These are phyloP conservation scores for Andrena minutula DNA, from an alignment of 2,888 invertebrate genomes.

Conservation along the genomic window DNA sequence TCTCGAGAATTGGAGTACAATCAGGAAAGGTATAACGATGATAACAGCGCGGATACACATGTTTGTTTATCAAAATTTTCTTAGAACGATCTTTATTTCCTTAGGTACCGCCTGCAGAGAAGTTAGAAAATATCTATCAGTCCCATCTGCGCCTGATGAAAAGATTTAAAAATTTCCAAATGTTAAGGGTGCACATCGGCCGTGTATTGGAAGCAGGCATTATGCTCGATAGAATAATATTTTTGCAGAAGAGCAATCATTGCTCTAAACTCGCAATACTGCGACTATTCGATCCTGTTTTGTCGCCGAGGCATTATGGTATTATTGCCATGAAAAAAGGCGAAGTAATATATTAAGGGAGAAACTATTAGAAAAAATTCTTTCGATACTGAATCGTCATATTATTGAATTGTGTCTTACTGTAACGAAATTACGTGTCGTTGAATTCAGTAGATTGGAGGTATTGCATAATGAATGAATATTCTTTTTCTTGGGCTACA, in stretches of 20 bases:
- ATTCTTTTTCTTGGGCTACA: conserved; percentile 82
- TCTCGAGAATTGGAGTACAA: conserved; percentile 87
- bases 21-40: conserved; percentile 81
- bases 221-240: conserved; percentile 92
- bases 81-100: conserved; percentile 85
- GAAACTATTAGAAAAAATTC: conserved; percentile 3
- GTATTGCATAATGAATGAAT: conserved; percentile 83
- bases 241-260: conserved; percentile 89
- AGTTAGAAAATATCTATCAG: conserved; percentile 84
- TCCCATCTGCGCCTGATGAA: conserved; percentile 84
- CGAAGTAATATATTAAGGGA: not conserved
- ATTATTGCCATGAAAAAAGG: conserved; percentile 88
- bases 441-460: conserved; percentile 62
- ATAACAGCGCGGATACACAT: not conserved
- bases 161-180: conserved; percentile 91
- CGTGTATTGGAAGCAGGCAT: conserved; percentile 93
- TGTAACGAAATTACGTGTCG: conserved; percentile 25
- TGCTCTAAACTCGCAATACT: conserved; percentile 88
- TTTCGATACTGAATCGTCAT: not conserved
- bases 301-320: conserved; percentile 94
- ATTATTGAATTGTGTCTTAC: not conserved
- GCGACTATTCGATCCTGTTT: conserved; percentile 92
- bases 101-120: conserved; percentile 84
- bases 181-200: conserved; percentile 90
- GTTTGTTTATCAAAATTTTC: conserved; percentile 85